These are phyloP conservation scores for Argya squamiceps DNA, from an alignment of 2,797 vertebrate genomes.

Conservation along the genomic window DNA sequence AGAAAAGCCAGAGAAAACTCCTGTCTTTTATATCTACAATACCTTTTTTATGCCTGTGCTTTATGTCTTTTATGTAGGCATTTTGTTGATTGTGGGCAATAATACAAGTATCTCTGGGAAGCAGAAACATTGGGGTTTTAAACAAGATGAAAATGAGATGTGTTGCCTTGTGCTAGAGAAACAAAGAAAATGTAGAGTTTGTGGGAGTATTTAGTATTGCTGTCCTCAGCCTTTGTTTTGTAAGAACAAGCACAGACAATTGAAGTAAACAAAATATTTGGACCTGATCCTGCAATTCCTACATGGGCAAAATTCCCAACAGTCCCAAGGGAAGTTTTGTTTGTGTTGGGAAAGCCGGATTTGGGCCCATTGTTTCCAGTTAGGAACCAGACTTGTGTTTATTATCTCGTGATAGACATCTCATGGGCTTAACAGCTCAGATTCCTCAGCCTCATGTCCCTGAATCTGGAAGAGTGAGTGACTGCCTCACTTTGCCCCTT, in stretches of 20 bases:
- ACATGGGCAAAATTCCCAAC: slow-evolving; percentile 50
- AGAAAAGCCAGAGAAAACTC: not conserved
- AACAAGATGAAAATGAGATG: slow-evolving; percentile 7
- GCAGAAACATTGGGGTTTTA: not conserved
- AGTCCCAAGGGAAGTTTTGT: slow-evolving; percentile 44
- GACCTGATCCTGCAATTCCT: slow-evolving; percentile 53
- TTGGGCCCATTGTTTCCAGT: slow-evolving; percentile 55
- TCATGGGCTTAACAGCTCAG: not conserved
- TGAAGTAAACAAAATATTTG: slow-evolving; percentile 69
- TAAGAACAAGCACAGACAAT: slow-evolving; percentile 40
- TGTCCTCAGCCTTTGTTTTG: slow-evolving; percentile 57
- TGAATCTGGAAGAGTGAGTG: not conserved
- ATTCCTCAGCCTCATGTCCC: not conserved
- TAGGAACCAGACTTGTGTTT: slow-evolving; percentile 48
- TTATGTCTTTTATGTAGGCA: not conserved
- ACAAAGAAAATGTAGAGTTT: slow-evolving; percentile 46
- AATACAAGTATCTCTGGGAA: not conserved
- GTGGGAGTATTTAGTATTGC: slow-evolving; percentile 41
- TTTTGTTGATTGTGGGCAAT: not conserved
- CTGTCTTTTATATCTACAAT: not conserved
- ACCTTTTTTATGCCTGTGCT: not conserved
- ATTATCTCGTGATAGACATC: slow-evolving; percentile 16
- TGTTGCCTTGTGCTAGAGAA: slow-evolving; percentile 7
- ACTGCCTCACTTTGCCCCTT: not conserved
- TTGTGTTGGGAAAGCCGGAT: slow-evolving; percentile 53